These are phyloP conservation scores for Dicerorhinus sumatrensis DNA, from an alignment of 2,113 vertebrate genomes.

Conservation along the genomic window DNA sequence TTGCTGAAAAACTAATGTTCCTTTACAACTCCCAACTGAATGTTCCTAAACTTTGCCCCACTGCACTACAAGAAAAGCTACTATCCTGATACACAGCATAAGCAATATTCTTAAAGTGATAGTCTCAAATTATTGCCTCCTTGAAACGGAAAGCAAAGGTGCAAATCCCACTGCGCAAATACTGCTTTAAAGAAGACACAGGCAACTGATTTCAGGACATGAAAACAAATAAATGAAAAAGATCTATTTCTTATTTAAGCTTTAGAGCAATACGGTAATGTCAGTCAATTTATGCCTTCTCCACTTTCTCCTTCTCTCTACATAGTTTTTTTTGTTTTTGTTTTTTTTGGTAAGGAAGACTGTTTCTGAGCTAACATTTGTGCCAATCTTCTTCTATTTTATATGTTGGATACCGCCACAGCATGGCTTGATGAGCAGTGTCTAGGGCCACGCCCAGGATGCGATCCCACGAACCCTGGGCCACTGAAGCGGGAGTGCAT, in stretches of 20 bases:
- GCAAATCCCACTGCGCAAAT: neutral
- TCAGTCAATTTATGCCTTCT: neutral
- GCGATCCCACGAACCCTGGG: too few species aligned
- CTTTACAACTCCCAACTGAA: neutral
- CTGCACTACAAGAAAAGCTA: neutral
- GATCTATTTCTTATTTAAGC: neutral
- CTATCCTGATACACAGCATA: neutral
- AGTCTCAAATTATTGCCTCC: slow-evolving; percentile 23
- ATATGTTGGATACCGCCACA: too few species aligned
- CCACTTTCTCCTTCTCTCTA: neutral
- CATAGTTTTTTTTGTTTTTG: too few species aligned
- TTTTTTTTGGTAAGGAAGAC: too few species aligned
- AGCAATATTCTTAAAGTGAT: slow-evolving; percentile 72
- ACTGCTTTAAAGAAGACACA: neutral
- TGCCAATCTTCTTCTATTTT: too few species aligned
- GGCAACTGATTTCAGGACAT: neutral
- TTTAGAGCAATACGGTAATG: neutral
- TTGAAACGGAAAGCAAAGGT: neutral
- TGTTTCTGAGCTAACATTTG: too few species aligned
- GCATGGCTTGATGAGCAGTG: too few species aligned
- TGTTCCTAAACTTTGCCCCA: slow-evolving; percentile 37
- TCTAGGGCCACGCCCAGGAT: too few species aligned
- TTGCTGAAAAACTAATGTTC: neutral
- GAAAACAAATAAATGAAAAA: neutral
- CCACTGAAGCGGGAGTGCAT: too few species aligned